Base-by-base conservation (phyloP, 64 coral and sea anemone genomes). In the Astreopora myriophthalma region DNA sequence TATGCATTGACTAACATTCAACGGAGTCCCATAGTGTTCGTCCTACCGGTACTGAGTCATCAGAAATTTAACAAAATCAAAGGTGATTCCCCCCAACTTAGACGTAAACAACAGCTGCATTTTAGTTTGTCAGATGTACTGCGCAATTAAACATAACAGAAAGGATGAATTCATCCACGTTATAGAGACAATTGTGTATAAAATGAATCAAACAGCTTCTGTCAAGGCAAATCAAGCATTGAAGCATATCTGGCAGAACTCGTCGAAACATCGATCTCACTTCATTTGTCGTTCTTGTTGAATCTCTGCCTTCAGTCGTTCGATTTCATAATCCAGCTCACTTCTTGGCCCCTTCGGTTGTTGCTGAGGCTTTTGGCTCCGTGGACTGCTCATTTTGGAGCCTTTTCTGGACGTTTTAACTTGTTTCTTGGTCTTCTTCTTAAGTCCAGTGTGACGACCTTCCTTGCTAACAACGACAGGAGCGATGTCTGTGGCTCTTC, bases 271-370 rank as follows among this genome's bases (percentile, higher is more conserved):
- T 44, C 3, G 13, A 55, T 19, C 97, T 96, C 26, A 99, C 97
- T 99, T 99, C 97, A 99, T 99, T 64, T 99, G 97, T 60, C 34
- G 93, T 85, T 99, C 97, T 85, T 99, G 97, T 73, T 99, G 93
- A 28, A 99, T 95, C 76, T 99, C 97, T 6, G 91, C 94, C 23
- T 93, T 95, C 51, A 99, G 80, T n/a, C 94, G 89, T 66, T 93
- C 94, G 60, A 99, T 99, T 58, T 99, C 97, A 81, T 90, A 96
- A 71, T 96, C 97, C n/a, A 99, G 42, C 36, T 99, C 94, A 23
- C 87, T 93, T 67, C 86, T 99, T 35, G 90, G 93, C 12, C 37
- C 88, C 87, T 95, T 55, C 40, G 90, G 71, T 25, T 93, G 86
- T 25, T 85, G 79, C n/a, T 82, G 94, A 3, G 79, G 49, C 17